A percentile compares a stretch with the other conserved stretches of the same genome.
Evolutionary conservation across 2,113 vertebrate genomes (phyloP).

Genomic region (Eulemur rufifrons): DNA sequence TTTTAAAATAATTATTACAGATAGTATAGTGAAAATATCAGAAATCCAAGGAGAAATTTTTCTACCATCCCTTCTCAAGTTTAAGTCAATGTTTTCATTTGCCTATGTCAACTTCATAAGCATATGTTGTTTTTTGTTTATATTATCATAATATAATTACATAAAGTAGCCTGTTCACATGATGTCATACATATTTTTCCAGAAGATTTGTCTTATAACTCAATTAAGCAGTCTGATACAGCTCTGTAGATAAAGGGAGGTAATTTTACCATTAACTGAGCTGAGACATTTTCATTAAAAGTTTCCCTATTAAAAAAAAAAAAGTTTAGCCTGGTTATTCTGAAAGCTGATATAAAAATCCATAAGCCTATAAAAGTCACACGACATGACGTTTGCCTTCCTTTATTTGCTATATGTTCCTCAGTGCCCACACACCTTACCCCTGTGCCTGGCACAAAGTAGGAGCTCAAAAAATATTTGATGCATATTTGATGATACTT

Average conservation of each 20-base stretch:
- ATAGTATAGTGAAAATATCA: not conserved
- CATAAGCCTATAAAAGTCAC: not conserved
- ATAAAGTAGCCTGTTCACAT: not conserved
- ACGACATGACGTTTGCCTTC: not conserved
- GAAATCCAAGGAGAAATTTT: not conserved
- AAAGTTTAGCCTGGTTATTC: not conserved
- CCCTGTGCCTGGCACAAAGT: not conserved
- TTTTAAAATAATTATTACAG: not conserved
- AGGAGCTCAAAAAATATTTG: not conserved
- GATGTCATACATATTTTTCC: not conserved
- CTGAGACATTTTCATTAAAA: not conserved
- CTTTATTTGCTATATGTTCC: not conserved
- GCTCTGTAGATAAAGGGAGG: constrained; percentile 7
- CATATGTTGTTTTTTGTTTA: not conserved
- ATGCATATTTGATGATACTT: not conserved
- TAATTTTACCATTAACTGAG: not conserved
- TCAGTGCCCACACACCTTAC: not conserved
- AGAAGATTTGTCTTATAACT: not conserved
- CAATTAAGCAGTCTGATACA: not conserved
- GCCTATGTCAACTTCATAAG: not conserved
- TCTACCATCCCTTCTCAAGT: not conserved
- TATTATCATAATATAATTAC: not conserved
- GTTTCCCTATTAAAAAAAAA: not conserved
- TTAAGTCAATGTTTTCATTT: constrained; percentile 17
- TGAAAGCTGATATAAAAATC: not conserved